phyloP scores from a whole-genome alignment of 2,797 vertebrate genomes.

The Chiloscyllium punctatum region DNA sequence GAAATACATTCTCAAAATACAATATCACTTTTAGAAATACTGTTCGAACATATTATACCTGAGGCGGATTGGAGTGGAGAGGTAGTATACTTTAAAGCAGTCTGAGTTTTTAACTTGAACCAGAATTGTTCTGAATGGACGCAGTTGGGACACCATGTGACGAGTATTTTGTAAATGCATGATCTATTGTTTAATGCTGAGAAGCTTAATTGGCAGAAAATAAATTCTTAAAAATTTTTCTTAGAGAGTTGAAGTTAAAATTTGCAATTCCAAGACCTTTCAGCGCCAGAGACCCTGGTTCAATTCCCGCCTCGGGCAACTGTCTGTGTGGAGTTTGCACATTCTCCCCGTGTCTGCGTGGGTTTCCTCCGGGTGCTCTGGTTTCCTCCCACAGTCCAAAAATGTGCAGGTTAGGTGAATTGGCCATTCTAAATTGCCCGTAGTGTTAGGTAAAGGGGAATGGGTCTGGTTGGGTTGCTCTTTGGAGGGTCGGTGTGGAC shows the following conservation, averaged over 20 bases:
- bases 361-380: too few species aligned
- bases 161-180: conserved; percentile 32
- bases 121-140: conserved; percentile 36
- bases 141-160: background rate
- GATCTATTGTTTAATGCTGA: conserved; percentile 37
- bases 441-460: too few species aligned
- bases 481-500: too few species aligned
- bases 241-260: conserved; percentile 42
- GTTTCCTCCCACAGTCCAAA: too few species aligned
- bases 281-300: too few species aligned
- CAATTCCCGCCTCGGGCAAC: too few species aligned
- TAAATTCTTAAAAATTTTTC: conserved; percentile 40
- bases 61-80: background rate
- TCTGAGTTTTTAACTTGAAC: background rate
- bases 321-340: too few species aligned
- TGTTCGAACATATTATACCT: background rate
- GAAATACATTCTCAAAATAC: background rate
- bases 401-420: too few species aligned
- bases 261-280: conserved; percentile 36
- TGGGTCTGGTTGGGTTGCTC: too few species aligned
- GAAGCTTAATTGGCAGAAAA: conserved; percentile 38
- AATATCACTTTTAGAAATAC: background rate
- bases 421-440: too few species aligned
- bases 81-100: background rate
- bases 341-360: too few species aligned